Conservation (phyloP, 1,140 invertebrate genomes). For the Euura lappo region DNA sequence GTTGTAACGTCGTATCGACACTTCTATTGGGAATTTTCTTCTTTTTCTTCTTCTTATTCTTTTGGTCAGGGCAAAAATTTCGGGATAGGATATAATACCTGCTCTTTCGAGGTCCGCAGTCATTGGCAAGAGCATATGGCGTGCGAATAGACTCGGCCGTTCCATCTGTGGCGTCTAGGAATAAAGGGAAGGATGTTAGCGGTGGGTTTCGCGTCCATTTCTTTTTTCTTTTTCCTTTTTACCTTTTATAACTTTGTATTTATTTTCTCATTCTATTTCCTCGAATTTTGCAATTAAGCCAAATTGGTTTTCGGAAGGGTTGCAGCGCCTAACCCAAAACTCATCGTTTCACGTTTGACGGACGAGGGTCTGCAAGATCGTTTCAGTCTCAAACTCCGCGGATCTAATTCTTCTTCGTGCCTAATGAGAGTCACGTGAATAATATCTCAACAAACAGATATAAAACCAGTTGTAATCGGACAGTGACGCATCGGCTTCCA, state of each 20-base stretch:
- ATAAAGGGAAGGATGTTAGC: constrained; percentile 24
- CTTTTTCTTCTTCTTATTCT: too few species aligned
- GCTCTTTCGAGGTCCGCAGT: too few species aligned
- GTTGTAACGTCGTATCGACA: too few species aligned
- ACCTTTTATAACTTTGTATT: constrained; percentile 6
- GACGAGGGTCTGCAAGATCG: too few species aligned
- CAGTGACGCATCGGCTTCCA: neutral
- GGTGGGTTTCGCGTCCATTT: neutral
- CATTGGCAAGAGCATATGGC: constrained; percentile 41
- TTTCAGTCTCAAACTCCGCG: neutral
- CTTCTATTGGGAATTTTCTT: too few species aligned
- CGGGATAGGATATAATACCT: too few species aligned
- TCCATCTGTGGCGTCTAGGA: constrained; percentile 46
- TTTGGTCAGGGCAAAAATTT: too few species aligned
- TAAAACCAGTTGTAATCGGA: neutral
- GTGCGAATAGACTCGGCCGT: constrained; percentile 43
- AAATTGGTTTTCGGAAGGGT: too few species aligned
- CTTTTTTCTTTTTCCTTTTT: constrained; percentile 26
- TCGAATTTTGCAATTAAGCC: neutral
- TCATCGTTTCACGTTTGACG: too few species aligned
- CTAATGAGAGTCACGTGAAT: neutral
- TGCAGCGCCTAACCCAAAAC: too few species aligned
- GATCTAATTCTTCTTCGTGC: neutral
- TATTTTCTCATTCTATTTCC: neutral
- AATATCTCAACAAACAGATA: neutral